Base-by-base conservation (phyloP, 2,888 invertebrate genomes). In the Pollenia amentaria region DNA sequence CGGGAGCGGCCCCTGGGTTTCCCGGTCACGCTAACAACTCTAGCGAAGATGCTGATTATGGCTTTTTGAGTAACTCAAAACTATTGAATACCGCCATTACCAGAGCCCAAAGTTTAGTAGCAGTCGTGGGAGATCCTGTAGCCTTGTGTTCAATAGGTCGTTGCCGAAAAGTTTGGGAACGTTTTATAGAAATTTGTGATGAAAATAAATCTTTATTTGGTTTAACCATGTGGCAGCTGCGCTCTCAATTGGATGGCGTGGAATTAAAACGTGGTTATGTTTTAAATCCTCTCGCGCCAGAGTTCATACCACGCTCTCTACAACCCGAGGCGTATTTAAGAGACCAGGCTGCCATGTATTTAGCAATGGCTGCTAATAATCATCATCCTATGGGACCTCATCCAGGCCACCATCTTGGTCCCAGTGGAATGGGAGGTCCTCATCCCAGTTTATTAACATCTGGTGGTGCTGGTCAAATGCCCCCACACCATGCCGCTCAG, bases 51-150 rank as follows among this genome's bases (percentile, higher is more conserved):
- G 95, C 96, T 75, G 97, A 97, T 91, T 97, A 96, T 90, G 97
- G 97, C 0, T 97, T 97, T 91, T 93, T 97, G 60, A 97, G 97
- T 40, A 97, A 97, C 92, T 96, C 96, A 0, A 96, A 97, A 90
- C 94, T 97, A 6, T 92, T 97, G 40, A 97, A 97, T 91, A 97
- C 97, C 0, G 97, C 97, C 0, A 96, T 97, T 72, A 97, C 95
- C 0, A 94, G 97, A 83, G 97, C 97, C 0, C 97, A 97, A 93
- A 96, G 96, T 89, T 93, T 97, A 67, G 97, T 97, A 0, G 97
- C 96, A 3, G 97, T 97, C 14, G 96, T 97, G 1, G 97, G 97
- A 0, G 97, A 97, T 93, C 97, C 97, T 0, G 95, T 97, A 0
- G 97, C 97, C 0, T 93, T 97, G 11, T 96, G 97, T 90, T 96